Evolutionary conservation across 2,113 vertebrate species (phyloP).

Genomic region (Urocitellus parryii): DNA sequence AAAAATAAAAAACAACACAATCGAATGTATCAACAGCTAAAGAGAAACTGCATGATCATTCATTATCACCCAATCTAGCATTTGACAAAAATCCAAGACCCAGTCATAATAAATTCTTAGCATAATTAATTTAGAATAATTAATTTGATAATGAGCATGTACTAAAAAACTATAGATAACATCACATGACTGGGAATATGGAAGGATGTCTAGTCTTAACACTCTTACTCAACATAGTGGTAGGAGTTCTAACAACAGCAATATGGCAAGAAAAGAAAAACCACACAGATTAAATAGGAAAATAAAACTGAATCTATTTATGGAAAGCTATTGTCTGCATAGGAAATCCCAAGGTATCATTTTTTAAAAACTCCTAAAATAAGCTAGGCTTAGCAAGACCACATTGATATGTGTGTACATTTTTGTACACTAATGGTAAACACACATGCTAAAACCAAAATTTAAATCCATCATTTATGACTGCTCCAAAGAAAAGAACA

Average conservation of each 20-base stretch:
- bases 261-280: not conserved
- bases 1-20: no score
- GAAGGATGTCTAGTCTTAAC: not conserved
- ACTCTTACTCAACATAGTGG: not conserved
- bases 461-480: conserved; percentile 33
- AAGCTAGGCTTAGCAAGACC: not conserved
- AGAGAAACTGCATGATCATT: not conserved
- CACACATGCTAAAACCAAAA: not conserved
- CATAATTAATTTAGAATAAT: not conserved
- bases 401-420: no score
- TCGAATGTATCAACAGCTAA: not conserved
- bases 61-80: not conserved
- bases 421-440: conserved; percentile 6
- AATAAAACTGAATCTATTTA: not conserved
- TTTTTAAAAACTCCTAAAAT: not conserved
- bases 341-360: not conserved
- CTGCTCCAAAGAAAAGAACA: conserved; percentile 35
- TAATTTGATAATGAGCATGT: not conserved
- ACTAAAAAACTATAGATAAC: not conserved
- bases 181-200: not conserved
- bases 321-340: not conserved
- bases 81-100: conserved; percentile 16
- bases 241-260: not conserved
- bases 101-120: not conserved
- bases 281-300: not conserved